Percentiles rank a stretch among this genome's conserved stretches.
Conservation (phyloP, 2,797 vertebrate species). For the Petrocephalus schoutedeni region DNA sequence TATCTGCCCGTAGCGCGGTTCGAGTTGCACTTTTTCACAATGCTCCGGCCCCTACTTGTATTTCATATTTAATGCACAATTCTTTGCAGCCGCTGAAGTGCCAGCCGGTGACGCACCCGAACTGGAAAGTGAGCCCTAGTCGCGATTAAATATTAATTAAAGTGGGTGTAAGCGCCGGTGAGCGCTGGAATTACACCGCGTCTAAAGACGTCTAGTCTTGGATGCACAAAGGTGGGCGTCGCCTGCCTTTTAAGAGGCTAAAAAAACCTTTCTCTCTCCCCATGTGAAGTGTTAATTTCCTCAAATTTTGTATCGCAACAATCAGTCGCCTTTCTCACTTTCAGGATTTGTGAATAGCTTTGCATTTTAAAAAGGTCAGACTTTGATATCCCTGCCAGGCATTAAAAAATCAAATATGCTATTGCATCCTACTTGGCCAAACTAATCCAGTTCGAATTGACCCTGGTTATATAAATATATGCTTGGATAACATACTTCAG, state of each 20-base stretch:
- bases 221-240: constrained; percentile 6
- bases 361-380: constrained; percentile 48
- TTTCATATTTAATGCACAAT: constrained; percentile 28
- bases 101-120: neutral
- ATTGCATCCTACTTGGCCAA: constrained; percentile 24
- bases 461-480: constrained; percentile 20
- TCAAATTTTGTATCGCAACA: constrained; percentile 48
- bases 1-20: neutral
- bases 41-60: constrained; percentile 7
- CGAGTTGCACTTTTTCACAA: constrained; percentile 19
- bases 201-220: constrained; percentile 26
- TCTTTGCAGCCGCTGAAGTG: constrained; percentile 20
- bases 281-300: constrained; percentile 36
- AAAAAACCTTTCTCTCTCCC: neutral
- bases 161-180: constrained; percentile 29
- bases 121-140: constrained; percentile 21
- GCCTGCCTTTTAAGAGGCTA: neutral
- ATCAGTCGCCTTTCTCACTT: constrained; percentile 32
- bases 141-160: constrained; percentile 33
- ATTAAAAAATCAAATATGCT: constrained; percentile 25
- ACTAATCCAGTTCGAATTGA: constrained; percentile 14
- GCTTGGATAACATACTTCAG: neutral
- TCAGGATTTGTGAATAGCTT: constrained; percentile 48
- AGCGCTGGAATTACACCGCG: constrained; percentile 33
- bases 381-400: constrained; percentile 32